phyloP scores from a whole-genome alignment of 2,888 invertebrate genomes.

The Pseudoips prasinana region DNA sequence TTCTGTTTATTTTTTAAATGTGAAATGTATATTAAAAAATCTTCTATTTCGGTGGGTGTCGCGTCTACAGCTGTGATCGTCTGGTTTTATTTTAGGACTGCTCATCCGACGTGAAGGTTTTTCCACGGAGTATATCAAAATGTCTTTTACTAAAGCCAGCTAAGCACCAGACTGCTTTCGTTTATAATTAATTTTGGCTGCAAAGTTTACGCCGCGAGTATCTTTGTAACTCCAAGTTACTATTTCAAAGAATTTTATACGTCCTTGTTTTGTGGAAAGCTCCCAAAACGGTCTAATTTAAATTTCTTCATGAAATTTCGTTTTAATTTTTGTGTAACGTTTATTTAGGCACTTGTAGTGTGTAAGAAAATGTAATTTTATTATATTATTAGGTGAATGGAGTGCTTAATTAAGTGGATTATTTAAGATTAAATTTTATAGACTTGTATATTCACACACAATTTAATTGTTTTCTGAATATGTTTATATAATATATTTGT shows the following conservation, averaged over 20 bases:
- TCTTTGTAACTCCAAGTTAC: slow-evolving; percentile 36
- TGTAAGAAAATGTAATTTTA: no score
- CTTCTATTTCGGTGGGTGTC: slow-evolving; percentile 17
- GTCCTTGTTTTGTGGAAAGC: slow-evolving; percentile 29
- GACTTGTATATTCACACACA: no score
- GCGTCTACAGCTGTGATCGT: slow-evolving; percentile 19
- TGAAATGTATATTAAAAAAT: no score
- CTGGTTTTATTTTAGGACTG: slow-evolving; percentile 34
- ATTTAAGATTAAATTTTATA: no score
- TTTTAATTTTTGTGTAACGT: no score
- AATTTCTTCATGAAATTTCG: slow-evolving; percentile 18
- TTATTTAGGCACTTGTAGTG: no score
- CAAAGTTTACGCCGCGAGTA: slow-evolving; percentile 40
- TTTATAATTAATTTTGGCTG: slow-evolving; percentile 46
- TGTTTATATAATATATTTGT: no score
- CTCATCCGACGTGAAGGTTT: slow-evolving; percentile 34
- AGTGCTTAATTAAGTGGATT: no score
- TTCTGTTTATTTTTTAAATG: no score
- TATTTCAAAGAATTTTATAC: slow-evolving; percentile 41
- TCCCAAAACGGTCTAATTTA: slow-evolving; percentile 19
- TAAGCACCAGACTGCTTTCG: slow-evolving; percentile 38
- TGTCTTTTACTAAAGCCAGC: slow-evolving; percentile 45
- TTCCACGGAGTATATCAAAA: slow-evolving; percentile 45
- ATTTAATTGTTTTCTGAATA: no score
- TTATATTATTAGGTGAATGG: no score